Base-by-base conservation (phyloP, 1,140 invertebrate species). In the Aphidius gifuensis region DNA sequence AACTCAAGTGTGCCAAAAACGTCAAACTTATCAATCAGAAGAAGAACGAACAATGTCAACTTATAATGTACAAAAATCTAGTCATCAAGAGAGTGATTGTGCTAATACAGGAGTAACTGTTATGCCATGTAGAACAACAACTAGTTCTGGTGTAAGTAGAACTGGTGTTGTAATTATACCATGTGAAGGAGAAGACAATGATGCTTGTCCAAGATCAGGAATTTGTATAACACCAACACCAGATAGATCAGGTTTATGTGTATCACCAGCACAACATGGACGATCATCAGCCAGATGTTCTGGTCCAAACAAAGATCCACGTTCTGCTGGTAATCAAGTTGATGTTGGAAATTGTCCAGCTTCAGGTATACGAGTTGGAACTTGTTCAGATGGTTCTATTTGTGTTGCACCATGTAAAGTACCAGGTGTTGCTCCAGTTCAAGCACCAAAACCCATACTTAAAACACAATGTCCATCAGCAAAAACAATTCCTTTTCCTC, bases 91-190 rank as follows among this genome's bases (percentile, higher is more conserved):
- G 38, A 48, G 47, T 21, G 58, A 47, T n/a, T 80, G 77, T 50
- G 66, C 78, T 1, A 72, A 79, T 58, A 78, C 78, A 6, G 79
- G 79, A 3, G 68, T 80, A 0, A 74, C 75, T 1, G 72, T 81
- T 9, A 56, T 80, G 23, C 77, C 79, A 0, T 76, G 78, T 44
- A 72, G 73, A 63, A 74, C 78, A 9, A 69, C 72, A 11, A 74
- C 75, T 0, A 72, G 78, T 43, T 46, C 68, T 0, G 75, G 70
- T 5, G 11, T 40, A 9, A 69, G 65, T 5, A 78, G 78, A 49
- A 66, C 72, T 4, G 79, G 79, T 0, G 72, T 81, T 0, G 77
- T 81, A 0, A 69, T 81, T 5, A 69, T 81, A 2, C 78, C 79
- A 2, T 80, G 78, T 59, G 72, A 77, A 9, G 71, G 64, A 9